phyloP scores from a whole-genome alignment of 2,113 vertebrate species.

The Calonectris borealis region DNA sequence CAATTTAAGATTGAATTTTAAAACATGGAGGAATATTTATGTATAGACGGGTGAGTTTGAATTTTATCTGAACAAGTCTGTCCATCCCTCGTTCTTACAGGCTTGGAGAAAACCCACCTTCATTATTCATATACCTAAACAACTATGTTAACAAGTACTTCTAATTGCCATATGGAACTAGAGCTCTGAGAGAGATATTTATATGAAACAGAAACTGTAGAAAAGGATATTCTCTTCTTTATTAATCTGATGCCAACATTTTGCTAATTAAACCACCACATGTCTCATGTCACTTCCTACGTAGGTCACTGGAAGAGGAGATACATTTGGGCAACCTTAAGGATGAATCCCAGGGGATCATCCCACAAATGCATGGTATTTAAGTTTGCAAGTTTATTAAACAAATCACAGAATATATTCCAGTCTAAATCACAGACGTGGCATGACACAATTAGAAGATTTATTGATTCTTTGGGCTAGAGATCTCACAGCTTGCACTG shows the following conservation, averaged over 20 bases:
- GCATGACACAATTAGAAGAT: slow-evolving; percentile 76
- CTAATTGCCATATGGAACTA: slow-evolving; percentile 75
- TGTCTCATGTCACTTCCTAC: slow-evolving; percentile 68
- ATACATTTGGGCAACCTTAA: slow-evolving; percentile 57
- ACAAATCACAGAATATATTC: slow-evolving; percentile 64
- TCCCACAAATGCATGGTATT: slow-evolving; percentile 70
- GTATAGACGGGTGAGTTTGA: background rate
- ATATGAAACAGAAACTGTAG: slow-evolving; percentile 71
- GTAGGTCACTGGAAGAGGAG: slow-evolving; percentile 64
- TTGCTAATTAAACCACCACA: slow-evolving; percentile 68
- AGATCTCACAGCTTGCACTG: slow-evolving; percentile 73
- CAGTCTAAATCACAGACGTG: slow-evolving; percentile 66
- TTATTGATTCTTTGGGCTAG: slow-evolving; percentile 76
- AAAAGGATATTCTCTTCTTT: slow-evolving; percentile 70
- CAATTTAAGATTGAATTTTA: background rate
- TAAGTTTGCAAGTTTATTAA: slow-evolving; percentile 72
- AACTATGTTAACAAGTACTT: slow-evolving; percentile 66
- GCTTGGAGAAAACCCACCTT: slow-evolving; percentile 52
- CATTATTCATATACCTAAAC: slow-evolving; percentile 59
- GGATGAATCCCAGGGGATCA: slow-evolving; percentile 66
- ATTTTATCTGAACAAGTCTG: background rate
- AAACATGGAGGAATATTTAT: background rate
- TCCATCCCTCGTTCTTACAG: slow-evolving; percentile 21
- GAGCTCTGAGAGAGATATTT: slow-evolving; percentile 67
- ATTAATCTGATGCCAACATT: slow-evolving; percentile 70